phyloP scores from a whole-genome alignment of 2,888 invertebrate species.

The Druceiella hillmani region DNA sequence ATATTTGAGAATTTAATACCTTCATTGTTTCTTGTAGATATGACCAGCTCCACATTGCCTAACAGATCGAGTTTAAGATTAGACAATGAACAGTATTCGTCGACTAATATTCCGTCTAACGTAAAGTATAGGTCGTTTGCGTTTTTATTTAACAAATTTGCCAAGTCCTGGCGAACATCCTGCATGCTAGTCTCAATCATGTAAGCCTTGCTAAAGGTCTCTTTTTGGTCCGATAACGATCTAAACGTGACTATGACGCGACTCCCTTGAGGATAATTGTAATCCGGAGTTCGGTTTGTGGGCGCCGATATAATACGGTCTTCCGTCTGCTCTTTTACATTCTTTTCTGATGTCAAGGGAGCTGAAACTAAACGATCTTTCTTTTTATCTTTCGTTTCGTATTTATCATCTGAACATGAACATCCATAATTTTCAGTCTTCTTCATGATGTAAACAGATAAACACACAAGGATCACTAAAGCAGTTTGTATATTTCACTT shows the following conservation, averaged over 20 bases:
- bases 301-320: no score
- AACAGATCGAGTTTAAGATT: conserved; percentile 38
- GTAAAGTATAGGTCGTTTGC: conserved; percentile 39
- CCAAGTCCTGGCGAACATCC: conserved; percentile 41
- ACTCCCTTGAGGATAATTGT: no score
- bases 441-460: no score
- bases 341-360: no score
- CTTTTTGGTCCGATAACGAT: conserved; percentile 37
- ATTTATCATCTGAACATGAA: no score
- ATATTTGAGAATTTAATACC: conserved; percentile 38
- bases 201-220: conserved; percentile 43
- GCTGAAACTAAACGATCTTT: no score
- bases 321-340: no score
- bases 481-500: no score
- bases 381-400: no score
- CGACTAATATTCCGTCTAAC: conserved; percentile 41
- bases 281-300: no score
- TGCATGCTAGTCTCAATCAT: conserved; percentile 41
- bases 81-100: conserved; percentile 36
- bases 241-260: conserved; percentile 41
- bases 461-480: no score
- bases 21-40: conserved; percentile 42
- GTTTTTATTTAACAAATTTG: conserved; percentile 38
- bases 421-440: no score
- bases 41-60: conserved; percentile 40